These are phyloP conservation scores for Odocoileus virginianus DNA, from an alignment of 2,113 vertebrate genomes.

Conservation along the genomic window DNA sequence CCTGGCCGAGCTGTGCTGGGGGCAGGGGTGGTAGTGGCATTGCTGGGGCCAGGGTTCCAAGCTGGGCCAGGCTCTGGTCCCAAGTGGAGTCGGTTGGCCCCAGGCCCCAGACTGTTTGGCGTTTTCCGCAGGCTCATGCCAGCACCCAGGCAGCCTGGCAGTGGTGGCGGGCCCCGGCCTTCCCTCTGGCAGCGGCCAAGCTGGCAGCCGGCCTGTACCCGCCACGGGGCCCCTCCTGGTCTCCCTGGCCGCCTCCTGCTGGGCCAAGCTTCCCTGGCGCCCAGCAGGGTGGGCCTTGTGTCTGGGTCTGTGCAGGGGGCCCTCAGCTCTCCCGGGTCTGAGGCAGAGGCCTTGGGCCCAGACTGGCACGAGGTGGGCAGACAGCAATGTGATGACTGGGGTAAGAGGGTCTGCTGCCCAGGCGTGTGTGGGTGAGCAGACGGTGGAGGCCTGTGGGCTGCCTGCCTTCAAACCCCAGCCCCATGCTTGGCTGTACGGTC, in stretches of 20 bases:
- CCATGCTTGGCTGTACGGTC: background rate
- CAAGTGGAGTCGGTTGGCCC: background rate
- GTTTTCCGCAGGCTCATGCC: background rate
- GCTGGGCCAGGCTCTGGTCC: background rate
- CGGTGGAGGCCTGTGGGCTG: background rate
- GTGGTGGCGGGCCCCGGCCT: background rate
- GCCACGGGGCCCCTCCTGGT: background rate
- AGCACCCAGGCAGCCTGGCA: constrained; percentile 32
- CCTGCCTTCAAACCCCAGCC: background rate
- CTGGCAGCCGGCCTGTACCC: background rate
- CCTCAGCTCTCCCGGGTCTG: background rate
- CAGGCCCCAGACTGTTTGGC: background rate
- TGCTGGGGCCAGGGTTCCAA: background rate
- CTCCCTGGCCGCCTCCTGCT: background rate
- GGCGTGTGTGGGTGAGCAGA: background rate
- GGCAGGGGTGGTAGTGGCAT: background rate
- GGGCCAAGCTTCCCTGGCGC: background rate
- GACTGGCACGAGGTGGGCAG: background rate
- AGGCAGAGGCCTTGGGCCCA: background rate
- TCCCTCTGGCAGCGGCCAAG: background rate
- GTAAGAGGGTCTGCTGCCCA: background rate
- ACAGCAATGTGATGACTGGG: background rate
- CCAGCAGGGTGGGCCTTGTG: background rate
- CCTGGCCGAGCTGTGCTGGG: background rate
- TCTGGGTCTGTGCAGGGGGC: background rate